Evolutionary conservation across 2,888 invertebrate genomes (phyloP).

Genomic region (Melipona bicolor): DNA sequence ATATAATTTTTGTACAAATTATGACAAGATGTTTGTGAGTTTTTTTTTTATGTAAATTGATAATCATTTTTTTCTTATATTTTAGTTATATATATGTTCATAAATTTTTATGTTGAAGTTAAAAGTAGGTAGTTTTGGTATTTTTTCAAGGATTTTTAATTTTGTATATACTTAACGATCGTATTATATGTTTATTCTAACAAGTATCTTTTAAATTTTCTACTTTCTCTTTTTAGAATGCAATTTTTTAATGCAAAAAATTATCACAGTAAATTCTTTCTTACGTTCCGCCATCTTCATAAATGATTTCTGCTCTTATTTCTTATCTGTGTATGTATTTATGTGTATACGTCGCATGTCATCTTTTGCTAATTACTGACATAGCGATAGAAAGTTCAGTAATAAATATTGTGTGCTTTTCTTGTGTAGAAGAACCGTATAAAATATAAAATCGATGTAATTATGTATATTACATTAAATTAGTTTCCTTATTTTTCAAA

Average conservation of each 20-base stretch:
- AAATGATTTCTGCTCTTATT: not conserved
- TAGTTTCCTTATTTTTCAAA: not conserved
- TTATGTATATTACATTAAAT: not conserved
- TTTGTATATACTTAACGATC: not conserved
- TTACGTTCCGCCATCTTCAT: not conserved
- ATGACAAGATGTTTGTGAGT: not conserved
- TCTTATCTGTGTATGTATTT: slow-evolving; percentile 1
- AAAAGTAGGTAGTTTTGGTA: not conserved
- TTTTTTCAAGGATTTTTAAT: not conserved
- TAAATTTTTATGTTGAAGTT: not conserved
- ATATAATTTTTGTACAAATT: slow-evolving; percentile 7
- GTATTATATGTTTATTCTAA: not conserved
- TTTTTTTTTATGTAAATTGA: not conserved
- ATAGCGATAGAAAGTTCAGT: not conserved
- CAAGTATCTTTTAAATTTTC: not conserved
- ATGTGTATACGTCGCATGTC: slow-evolving; percentile 16
- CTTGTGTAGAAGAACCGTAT: not conserved
- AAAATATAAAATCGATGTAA: not conserved
- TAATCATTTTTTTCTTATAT: not conserved
- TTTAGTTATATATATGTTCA: not conserved
- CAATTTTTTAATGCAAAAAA: not conserved
- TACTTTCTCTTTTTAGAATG: not conserved
- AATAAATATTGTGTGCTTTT: not conserved
- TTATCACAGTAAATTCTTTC: not conserved
- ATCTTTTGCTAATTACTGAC: slow-evolving; percentile 7